phyloP scores from a whole-genome alignment of 2,888 invertebrate genomes.

The Tenodera sinensis region DNA sequence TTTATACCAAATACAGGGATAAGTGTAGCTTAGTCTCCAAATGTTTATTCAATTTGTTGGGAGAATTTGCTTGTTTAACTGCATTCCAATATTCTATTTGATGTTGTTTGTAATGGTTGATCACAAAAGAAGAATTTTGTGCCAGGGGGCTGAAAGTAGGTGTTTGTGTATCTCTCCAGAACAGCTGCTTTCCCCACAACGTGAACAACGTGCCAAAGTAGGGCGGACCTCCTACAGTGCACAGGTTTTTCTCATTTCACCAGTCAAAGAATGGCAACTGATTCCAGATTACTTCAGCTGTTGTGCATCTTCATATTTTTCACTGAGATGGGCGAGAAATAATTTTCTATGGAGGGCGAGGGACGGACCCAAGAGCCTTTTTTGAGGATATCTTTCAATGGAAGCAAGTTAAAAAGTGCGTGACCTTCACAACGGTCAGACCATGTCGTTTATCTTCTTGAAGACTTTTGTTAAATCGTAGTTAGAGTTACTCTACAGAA shows the following conservation, averaged over 20 bases:
- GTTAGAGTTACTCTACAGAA: neutral
- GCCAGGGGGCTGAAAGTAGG: neutral
- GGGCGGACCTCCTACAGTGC: neutral
- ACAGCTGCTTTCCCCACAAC: neutral
- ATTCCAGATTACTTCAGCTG: neutral
- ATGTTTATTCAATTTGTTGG: too few species aligned
- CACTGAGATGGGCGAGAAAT: neutral
- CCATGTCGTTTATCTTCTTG: neutral
- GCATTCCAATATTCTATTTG: too few species aligned
- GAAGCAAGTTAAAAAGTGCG: too few species aligned
- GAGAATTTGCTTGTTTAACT: too few species aligned
- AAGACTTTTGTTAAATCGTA: neutral
- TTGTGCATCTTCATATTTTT: neutral
- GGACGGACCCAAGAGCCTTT: too few species aligned
- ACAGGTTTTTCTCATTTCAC: neutral
- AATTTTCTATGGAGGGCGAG: neutral
- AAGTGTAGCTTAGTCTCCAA: too few species aligned
- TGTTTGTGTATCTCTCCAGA: neutral
- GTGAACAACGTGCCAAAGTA: neutral
- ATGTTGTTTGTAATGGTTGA: too few species aligned
- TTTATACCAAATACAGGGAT: too few species aligned
- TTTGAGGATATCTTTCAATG: neutral
- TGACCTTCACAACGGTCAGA: neutral
- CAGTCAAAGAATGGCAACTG: neutral
- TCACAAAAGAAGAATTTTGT: too few species aligned